Evolutionary conservation across 2,797 vertebrate species (phyloP).

Genomic region (Etheostoma nigrum): DNA sequence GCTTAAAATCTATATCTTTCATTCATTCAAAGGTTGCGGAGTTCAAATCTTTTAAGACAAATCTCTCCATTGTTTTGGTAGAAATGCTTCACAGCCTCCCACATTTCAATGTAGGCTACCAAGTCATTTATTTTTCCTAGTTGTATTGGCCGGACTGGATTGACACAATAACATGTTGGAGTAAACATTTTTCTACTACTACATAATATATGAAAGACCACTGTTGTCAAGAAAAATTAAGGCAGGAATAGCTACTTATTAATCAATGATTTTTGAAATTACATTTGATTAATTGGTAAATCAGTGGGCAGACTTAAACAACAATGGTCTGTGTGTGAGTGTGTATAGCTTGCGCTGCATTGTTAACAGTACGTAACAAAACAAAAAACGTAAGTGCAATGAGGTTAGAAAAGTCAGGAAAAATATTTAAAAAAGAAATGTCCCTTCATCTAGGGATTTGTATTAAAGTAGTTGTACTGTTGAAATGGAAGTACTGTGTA

Average conservation of each 20-base stretch:
- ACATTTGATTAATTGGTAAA: conserved; percentile 14
- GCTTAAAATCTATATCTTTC: too few species aligned
- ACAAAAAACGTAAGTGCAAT: neutral
- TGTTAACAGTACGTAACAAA: neutral
- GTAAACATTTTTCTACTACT: neutral
- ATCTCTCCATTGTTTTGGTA: neutral
- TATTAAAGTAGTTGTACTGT: neutral
- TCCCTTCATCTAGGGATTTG: neutral
- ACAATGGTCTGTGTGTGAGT: neutral
- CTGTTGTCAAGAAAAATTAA: conserved; percentile 3
- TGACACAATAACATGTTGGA: neutral
- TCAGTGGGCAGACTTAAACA: neutral
- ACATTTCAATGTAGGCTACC: neutral
- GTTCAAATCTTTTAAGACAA: neutral
- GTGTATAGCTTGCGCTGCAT: neutral
- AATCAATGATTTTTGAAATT: conserved; percentile 7
- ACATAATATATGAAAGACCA: conserved; percentile 9
- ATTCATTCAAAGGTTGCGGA: neutral
- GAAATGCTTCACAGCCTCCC: neutral
- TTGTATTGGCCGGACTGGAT: neutral
- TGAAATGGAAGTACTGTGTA: neutral
- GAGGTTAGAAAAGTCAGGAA: neutral
- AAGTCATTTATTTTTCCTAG: conserved; percentile 15
- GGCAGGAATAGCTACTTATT: neutral
- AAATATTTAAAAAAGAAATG: neutral